Percentiles rank a stretch among this genome's conserved stretches.
Conservation (phyloP, 1,140 invertebrate species). For the Tenebrio molitor region DNA sequence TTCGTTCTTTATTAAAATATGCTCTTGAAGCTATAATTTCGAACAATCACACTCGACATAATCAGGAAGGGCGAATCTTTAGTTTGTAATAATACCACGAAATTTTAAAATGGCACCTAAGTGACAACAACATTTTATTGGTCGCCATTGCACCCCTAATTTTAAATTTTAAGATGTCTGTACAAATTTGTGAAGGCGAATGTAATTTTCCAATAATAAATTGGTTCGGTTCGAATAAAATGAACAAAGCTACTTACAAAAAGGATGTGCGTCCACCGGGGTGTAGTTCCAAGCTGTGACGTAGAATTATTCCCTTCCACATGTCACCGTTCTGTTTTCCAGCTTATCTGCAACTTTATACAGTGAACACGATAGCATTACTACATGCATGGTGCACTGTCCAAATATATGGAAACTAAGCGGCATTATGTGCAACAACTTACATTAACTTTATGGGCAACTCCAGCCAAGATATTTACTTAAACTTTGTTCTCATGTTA, state of each 20-base stretch:
- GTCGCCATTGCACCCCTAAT: no score
- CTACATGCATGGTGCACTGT: constrained; percentile 41
- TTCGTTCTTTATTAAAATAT: no score
- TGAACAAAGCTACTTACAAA: background rate
- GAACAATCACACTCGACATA: no score
- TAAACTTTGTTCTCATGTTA: constrained; percentile 47
- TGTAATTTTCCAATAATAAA: no score
- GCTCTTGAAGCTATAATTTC: no score
- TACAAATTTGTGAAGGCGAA: no score
- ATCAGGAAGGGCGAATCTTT: no score
- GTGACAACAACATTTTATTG: no score
- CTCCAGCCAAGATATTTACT: constrained; percentile 40
- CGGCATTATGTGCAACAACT: constrained; percentile 43
- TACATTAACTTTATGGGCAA: constrained; percentile 44
- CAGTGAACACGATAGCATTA: constrained; percentile 17
- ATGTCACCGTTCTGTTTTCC: constrained; percentile 22
- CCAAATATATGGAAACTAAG: constrained; percentile 46
- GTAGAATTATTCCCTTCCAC: constrained; percentile 11
- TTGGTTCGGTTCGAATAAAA: no score
- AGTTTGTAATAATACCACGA: no score
- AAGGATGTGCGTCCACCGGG: background rate
- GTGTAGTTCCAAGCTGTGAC: constrained; percentile 5
- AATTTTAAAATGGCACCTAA: no score
- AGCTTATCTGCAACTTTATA: constrained; percentile 40
- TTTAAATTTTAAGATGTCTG: no score